Evolutionary conservation across 2,888 invertebrate species (phyloP), one percentile per base, ranked within the genome.

Genomic region (Lissonota sp.): DNA sequence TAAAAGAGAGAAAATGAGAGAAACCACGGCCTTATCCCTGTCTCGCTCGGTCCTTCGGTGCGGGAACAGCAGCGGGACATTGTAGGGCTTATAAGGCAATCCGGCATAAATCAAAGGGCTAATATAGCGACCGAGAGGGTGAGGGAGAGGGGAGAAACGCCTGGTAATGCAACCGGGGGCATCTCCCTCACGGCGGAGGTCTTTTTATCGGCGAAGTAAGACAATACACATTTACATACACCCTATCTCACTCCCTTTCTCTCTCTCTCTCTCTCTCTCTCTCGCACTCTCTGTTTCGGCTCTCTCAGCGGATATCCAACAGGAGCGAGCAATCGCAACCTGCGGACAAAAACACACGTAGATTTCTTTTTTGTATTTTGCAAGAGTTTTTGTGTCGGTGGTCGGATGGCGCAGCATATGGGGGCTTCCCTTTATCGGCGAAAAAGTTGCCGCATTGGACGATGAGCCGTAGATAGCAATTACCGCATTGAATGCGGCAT

Each of bases 81-180:
- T 90, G 90, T 88, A 87, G 88, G 86, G 88, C 90, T 89, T 91
- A 91, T 90, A 91, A 90, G 91, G 91, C 87, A 87, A 90, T 89
- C 87, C 88, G 87, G 88, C 87, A 91, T 91, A 91, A 91, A 91
- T 91, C 91, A 91, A 91, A 91, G 91, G 87, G 88, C 90, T 91
- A 91, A 91, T 91, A 91, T 89, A 90, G 51, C 89, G 87, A 87
- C 88, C 84, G 84, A 75, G 73, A 51, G 40, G 51, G 40, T 37
- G 60, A 67, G 63, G 55, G 75, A 49, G 62, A 70, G 44, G 49
- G 40, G 62, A n/a, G 51, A 55, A 26, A 26, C 16, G 82, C 63
- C 83, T 87, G 88, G 89, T 89, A 90, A 90, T 88, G 88, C 89
- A 87, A 88, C 88, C 88, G 85, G 84, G 85, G 64, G 60, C 60